Conservation (phyloP, 2,888 invertebrate species). For the Tricholauxania praeusta region DNA sequence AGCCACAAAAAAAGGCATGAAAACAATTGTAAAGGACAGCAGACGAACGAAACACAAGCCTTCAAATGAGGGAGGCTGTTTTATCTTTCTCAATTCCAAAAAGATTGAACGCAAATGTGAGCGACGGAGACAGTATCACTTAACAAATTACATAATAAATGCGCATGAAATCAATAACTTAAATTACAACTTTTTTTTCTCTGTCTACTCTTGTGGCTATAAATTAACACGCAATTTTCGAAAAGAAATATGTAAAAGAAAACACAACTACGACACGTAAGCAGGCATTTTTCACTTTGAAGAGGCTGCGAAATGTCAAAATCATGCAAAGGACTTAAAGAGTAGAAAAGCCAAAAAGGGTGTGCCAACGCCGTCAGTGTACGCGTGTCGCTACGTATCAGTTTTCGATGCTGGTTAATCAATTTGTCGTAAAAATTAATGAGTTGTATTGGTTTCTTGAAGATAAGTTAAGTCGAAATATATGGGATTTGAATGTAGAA, state of each 20-base stretch:
- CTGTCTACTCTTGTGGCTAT: not conserved
- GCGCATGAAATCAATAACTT: conserved; percentile 36
- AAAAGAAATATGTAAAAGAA: not conserved
- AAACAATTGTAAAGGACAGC: no score
- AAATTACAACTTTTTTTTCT: not conserved
- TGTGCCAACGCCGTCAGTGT: not conserved
- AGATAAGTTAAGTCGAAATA: not conserved
- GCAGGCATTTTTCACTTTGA: conserved; percentile 11
- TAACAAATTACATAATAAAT: conserved; percentile 37
- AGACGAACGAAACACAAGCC: not conserved
- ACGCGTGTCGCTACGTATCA: not conserved
- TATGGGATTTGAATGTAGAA: not conserved
- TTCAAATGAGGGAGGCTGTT: not conserved
- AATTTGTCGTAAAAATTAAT: conserved; percentile 67
- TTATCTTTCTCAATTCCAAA: not conserved
- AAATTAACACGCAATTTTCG: conserved; percentile 34
- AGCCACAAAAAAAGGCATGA: not conserved
- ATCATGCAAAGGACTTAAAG: not conserved
- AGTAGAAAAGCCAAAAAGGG: not conserved
- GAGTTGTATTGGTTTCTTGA: conserved; percentile 47
- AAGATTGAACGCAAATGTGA: not conserved
- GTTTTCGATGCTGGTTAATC: conserved; percentile 55
- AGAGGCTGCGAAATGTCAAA: conserved; percentile 29
- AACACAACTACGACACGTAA: conserved; percentile 18
- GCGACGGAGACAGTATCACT: conserved; percentile 11